phyloP scores from a whole-genome alignment of 1,140 invertebrate species.

The Limonius californicus region DNA sequence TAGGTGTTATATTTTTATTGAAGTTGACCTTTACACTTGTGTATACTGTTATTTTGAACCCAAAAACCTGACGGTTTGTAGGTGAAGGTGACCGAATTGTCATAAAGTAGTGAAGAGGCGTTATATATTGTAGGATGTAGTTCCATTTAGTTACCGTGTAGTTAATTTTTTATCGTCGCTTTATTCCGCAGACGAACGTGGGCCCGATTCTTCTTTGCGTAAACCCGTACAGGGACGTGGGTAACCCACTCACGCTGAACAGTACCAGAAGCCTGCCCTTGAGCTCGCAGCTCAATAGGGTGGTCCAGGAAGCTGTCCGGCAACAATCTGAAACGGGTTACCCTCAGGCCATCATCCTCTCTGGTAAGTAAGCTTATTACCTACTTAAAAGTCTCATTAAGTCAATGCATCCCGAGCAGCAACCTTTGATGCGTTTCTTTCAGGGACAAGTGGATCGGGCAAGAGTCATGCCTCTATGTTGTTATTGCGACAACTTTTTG shows the following conservation, averaged over 20 bases:
- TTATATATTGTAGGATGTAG: not conserved
- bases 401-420: not conserved
- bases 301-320: constrained; percentile 87
- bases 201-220: constrained; percentile 86
- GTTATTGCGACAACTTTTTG: constrained; percentile 83
- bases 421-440: constrained; percentile 12
- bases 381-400: not conserved
- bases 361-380: constrained; percentile 57
- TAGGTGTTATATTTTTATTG: too few relatives aligned
- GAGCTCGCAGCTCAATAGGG: constrained; percentile 71
- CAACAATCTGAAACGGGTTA: constrained; percentile 92
- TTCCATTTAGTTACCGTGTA: not conserved
- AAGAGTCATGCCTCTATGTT: constrained; percentile 94
- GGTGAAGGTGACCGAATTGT: too few relatives aligned
- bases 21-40: too few relatives aligned
- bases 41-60: too few relatives aligned
- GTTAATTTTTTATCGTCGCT: constrained; percentile 42
- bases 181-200: constrained; percentile 74
- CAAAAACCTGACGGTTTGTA: too few relatives aligned
- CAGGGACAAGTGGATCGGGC: constrained; percentile 89
- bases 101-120: not conserved
- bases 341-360: constrained; percentile 90
- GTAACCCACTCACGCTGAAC: constrained; percentile 81
- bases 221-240: constrained; percentile 83
- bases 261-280: constrained; percentile 70